Base-by-base conservation (phyloP, 2,113 vertebrate genomes). In the Gambusia affinis region DNA sequence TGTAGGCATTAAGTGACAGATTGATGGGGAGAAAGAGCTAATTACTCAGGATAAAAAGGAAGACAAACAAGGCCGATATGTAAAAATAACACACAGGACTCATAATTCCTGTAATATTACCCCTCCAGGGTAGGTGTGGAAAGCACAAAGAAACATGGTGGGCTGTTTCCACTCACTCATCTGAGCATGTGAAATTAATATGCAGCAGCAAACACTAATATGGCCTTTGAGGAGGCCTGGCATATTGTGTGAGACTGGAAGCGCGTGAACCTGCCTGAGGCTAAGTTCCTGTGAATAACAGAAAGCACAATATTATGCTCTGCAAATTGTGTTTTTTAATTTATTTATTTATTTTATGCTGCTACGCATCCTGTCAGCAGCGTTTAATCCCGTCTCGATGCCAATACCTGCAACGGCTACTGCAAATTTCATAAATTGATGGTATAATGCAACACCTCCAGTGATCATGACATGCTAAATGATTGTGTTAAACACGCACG, bases 201-300 rank as follows among this genome's bases (percentile, higher is more conserved):
- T 94, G 89, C 88, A 94, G 87, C 89, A 92, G 88, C 79, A 87
- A 92, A 84, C 86, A 84, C 84, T 89, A 93, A 91, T 89, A 88
- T 92, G 85, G 86, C 90, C 88, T 92, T 90, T 91, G 87, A 91
- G 90, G 76, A 89, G 77, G 71, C 70, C 14, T 54, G 84, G 51
- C 76, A 85, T 86, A 81, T 81, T 90, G 80, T 60, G 79, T 54
- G 6, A 67, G 75, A 83, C 85, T 83, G 82, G 37, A 75, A 72
- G 82, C 82, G 82, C 3, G 78, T 60, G 64, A 85, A 78, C 67
- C 70, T 66, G 81, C 84, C 80, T 75, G 66, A 57, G 75, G 82
- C 81, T 65, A 86, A 88, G 83, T 75, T 78, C 71, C 75, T 72
- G 84, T 85, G 81, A 92, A 90, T 85, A 82, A 85, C 78, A 75